These are phyloP conservation scores for Hypomesus transpacificus DNA, from an alignment of 2,113 vertebrate genomes.

Conservation along the genomic window DNA sequence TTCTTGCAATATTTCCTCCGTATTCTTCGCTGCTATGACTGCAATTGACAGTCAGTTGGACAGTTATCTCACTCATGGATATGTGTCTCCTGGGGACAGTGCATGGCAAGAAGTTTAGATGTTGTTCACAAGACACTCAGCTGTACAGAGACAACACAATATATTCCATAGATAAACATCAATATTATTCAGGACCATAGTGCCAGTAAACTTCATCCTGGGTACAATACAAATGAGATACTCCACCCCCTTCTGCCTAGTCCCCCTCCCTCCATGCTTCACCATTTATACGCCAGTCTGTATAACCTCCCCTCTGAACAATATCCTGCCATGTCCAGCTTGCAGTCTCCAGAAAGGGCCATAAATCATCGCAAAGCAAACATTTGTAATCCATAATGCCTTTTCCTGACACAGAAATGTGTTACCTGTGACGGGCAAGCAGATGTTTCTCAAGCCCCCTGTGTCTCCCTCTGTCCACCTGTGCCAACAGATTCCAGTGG, in stretches of 20 bases:
- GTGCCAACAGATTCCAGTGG: constrained; percentile 8
- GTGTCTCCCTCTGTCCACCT: constrained; percentile 3
- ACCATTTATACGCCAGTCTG: background rate
- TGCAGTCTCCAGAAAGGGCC: constrained; percentile 3
- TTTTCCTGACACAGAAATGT: constrained; percentile 21
- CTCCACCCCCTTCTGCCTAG: background rate
- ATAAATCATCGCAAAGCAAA: constrained; percentile 22
- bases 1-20: background rate
- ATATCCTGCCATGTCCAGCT: constrained; percentile 7
- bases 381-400: constrained; percentile 15
- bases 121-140: too few species aligned
- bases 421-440: constrained; percentile 17
- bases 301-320: constrained; percentile 3
- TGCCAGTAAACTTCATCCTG: background rate
- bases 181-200: background rate
- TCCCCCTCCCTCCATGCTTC: background rate
- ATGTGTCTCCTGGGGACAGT: too few species aligned
- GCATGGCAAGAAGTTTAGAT: too few species aligned
- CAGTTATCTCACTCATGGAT: background rate
- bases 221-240: background rate
- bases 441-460: constrained; percentile 19
- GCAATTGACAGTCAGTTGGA: background rate
- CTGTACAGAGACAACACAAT: too few species aligned
- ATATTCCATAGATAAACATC: too few species aligned
- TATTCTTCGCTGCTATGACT: background rate